phyloP scores from a whole-genome alignment of 30 jellyfish, hydroid and myxozoan genomes.

The Chironex yamaguchii region DNA sequence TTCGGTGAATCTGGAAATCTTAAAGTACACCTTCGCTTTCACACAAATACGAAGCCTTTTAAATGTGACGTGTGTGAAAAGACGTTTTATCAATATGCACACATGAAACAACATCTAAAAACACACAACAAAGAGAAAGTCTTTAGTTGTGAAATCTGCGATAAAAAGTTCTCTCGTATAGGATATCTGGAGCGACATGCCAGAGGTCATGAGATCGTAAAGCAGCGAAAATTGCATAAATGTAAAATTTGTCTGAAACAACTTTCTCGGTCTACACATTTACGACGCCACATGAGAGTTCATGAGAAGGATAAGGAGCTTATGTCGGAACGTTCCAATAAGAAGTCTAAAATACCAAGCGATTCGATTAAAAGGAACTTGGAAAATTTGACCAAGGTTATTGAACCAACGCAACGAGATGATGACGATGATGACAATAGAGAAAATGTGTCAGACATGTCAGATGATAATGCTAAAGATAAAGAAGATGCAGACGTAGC shows the following conservation, averaged over 20 bases:
- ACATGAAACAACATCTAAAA: background rate
- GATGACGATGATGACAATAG: background rate
- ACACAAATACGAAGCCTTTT: background rate
- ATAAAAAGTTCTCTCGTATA: background rate
- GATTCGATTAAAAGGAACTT: too few species aligned
- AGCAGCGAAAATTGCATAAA: background rate
- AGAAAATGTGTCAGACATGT: background rate
- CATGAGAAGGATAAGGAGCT: background rate
- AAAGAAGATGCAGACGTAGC: background rate
- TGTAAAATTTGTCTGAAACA: background rate
- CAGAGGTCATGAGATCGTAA: background rate
- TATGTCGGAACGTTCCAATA: background rate
- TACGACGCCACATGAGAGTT: background rate
- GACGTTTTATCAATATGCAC: background rate
- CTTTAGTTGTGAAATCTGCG: background rate
- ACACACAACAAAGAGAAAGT: background rate
- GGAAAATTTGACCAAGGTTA: too few species aligned
- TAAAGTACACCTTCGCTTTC: background rate
- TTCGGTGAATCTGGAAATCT: background rate
- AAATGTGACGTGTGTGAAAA: background rate
- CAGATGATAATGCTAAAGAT: background rate
- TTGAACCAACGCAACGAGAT: too few species aligned
- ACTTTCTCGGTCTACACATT: background rate
- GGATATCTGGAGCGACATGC: background rate
- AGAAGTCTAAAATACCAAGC: background rate